A percentile compares a stretch with the other conserved stretches of the same genome.
Evolutionary conservation across 2,888 invertebrate genomes (phyloP).

Genomic region (Nemotelus nigrinus): DNA sequence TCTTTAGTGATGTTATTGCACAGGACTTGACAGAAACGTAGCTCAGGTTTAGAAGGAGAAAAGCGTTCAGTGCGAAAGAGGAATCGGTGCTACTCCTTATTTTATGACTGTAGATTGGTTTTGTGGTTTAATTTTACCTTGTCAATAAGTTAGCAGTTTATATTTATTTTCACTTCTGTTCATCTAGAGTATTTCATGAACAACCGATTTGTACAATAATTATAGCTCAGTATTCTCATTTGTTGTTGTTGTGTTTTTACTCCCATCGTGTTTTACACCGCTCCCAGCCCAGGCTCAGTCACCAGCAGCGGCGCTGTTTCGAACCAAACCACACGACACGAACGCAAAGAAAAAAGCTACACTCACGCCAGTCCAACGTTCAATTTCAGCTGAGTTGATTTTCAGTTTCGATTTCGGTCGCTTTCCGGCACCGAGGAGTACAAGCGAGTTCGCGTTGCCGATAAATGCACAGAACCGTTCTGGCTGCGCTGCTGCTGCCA

Average conservation of each 20-base stretch:
- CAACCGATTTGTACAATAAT: neutral
- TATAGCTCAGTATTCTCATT: neutral
- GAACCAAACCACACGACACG: neutral
- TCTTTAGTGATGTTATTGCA: no score
- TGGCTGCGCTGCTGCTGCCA: conserved; percentile 21
- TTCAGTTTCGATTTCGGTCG: conserved; percentile 18
- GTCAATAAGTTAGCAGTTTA: no score
- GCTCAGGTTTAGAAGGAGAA: no score
- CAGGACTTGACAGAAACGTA: no score
- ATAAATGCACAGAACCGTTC: conserved; percentile 35
- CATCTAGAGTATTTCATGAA: neutral
- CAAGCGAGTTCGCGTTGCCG: conserved; percentile 5
- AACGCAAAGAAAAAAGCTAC: conserved; percentile 7
- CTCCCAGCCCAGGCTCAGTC: no score
- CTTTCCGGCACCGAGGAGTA: conserved; percentile 14
- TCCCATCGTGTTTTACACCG: no score
- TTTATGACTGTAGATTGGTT: no score
- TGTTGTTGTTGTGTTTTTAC: no score
- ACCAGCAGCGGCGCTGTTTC: no score
- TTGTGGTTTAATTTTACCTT: no score
- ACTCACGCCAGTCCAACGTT: neutral
- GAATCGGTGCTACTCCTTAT: no score
- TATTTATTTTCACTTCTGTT: neutral
- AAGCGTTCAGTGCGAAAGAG: no score
- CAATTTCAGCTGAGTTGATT: neutral